These are phyloP conservation scores for Acipenser ruthenus DNA, from an alignment of 2,797 vertebrate genomes.

Conservation along the genomic window DNA sequence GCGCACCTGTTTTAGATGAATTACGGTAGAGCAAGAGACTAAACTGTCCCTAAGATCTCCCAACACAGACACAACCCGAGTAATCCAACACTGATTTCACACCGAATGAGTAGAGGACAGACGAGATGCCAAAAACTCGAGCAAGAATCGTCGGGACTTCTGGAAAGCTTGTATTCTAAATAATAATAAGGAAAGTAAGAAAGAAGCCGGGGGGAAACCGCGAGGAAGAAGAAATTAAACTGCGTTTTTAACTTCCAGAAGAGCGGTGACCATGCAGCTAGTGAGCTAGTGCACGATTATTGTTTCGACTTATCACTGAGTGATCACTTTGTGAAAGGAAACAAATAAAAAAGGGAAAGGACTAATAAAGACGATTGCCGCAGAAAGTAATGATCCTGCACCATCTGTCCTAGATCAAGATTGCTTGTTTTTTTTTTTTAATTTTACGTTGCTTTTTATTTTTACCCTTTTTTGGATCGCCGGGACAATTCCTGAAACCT, in stretches of 20 bases:
- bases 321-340: constrained; percentile 57
- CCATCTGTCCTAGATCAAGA: constrained; percentile 46
- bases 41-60: constrained; percentile 53
- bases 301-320: constrained; percentile 63
- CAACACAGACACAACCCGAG: constrained; percentile 48
- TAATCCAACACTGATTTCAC: constrained; percentile 66
- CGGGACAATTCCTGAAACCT: constrained; percentile 57
- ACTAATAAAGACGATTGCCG: constrained; percentile 56
- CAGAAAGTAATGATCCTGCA: constrained; percentile 54
- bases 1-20: constrained; percentile 68
- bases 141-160: constrained; percentile 39
- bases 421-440: constrained; percentile 38
- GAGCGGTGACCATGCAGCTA: constrained; percentile 51
- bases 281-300: constrained; percentile 61
- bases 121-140: constrained; percentile 63
- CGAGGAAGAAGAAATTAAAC: constrained; percentile 42
- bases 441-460: constrained; percentile 42
- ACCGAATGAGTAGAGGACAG: constrained; percentile 51
- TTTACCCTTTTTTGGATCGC: constrained; percentile 48
- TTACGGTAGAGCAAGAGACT: constrained; percentile 61
- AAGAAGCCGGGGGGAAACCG: constrained; percentile 29
- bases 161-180: constrained; percentile 46
- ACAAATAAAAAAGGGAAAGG: constrained; percentile 52
- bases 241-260: constrained; percentile 54
- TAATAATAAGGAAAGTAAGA: constrained; percentile 20